These are phyloP conservation scores for Phalacrocorax pelagicus DNA, from an alignment of 2,113 vertebrate genomes.

Conservation along the genomic window DNA sequence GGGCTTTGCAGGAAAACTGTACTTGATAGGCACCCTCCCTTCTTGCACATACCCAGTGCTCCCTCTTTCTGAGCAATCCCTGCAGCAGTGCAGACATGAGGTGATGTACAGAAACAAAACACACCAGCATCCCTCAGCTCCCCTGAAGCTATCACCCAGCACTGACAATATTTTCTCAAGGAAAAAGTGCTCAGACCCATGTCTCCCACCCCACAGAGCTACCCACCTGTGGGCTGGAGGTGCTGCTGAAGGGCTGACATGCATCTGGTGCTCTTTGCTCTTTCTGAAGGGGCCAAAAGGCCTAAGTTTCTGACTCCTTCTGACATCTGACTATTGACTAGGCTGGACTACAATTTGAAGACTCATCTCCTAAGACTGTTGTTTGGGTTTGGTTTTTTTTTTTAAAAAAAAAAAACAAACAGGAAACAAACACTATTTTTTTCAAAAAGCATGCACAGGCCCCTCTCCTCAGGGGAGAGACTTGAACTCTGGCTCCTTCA, in stretches of 20 bases:
- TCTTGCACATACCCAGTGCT: background rate
- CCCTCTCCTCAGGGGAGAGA: background rate
- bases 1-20: background rate
- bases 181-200: background rate
- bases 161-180: background rate
- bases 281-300: background rate
- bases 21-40: background rate
- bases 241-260: background rate
- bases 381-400: background rate
- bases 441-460: background rate
- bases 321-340: background rate
- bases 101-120: background rate
- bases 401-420: background rate
- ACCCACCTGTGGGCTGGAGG: background rate
- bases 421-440: background rate
- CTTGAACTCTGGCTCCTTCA: background rate
- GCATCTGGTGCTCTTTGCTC: background rate
- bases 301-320: background rate
- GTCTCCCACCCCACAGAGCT: background rate
- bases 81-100: background rate
- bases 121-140: background rate
- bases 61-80: background rate
- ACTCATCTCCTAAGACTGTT: background rate
- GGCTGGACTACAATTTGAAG: background rate
- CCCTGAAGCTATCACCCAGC: background rate